phyloP scores from a whole-genome alignment of 2,797 vertebrate species.

The Myoxocephalus aenaeus region DNA sequence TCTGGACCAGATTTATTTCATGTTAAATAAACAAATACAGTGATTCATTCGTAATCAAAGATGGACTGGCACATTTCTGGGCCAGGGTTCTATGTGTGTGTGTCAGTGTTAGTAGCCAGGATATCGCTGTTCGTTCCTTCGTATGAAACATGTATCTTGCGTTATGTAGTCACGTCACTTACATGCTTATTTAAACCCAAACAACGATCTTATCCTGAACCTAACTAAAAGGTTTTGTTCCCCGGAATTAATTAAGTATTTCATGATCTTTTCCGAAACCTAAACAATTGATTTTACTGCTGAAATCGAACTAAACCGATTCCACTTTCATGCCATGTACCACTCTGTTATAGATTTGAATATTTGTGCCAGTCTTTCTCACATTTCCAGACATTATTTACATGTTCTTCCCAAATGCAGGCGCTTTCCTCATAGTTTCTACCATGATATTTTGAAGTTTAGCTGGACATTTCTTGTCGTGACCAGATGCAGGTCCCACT shows the following conservation, averaged over 20 bases:
- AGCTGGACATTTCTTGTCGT: background rate
- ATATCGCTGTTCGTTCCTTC: background rate
- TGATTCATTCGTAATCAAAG: background rate
- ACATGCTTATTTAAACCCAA: too few relatives aligned
- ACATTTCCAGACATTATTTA: too few relatives aligned
- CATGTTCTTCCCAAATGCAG: background rate
- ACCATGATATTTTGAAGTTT: background rate
- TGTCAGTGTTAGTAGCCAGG: background rate
- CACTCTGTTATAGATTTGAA: too few relatives aligned
- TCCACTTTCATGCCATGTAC: background rate
- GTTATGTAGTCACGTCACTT: too few relatives aligned
- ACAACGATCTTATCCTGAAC: too few relatives aligned
- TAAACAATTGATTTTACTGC: too few relatives aligned
- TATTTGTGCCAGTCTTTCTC: background rate
- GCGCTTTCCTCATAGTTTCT: background rate
- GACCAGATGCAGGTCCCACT: background rate
- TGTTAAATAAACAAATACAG: background rate
- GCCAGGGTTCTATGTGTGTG: background rate
- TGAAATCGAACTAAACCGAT: too few relatives aligned
- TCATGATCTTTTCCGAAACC: too few relatives aligned
- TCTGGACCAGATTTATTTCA: background rate
- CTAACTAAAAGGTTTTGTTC: too few relatives aligned
- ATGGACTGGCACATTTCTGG: background rate
- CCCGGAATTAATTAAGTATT: too few relatives aligned
- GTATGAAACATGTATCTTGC: too few relatives aligned